Percentiles rank a stretch among this genome's conserved stretches.
Conservation (phyloP, 1,140 invertebrate genomes). For the Mycetomoellerius zeteki region DNA sequence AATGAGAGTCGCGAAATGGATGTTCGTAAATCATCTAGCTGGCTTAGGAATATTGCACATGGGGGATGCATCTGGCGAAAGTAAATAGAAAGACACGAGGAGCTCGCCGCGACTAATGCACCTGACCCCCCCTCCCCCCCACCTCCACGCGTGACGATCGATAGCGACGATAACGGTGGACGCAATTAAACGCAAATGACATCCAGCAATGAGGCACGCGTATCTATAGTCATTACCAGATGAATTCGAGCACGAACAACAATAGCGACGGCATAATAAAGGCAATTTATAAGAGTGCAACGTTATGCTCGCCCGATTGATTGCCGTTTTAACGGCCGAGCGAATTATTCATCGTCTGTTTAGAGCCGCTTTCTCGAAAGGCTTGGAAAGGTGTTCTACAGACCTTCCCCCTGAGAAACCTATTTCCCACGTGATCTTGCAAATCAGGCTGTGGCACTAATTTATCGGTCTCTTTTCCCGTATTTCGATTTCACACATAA, state of each 20-base stretch:
- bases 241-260: slow-evolving; percentile 66
- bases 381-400: background rate
- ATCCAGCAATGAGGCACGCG: slow-evolving; percentile 53
- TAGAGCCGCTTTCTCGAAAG: slow-evolving; percentile 27
- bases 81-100: slow-evolving; percentile 46
- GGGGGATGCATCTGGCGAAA: slow-evolving; percentile 23
- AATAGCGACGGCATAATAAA: slow-evolving; percentile 50
- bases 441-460: slow-evolving; percentile 1
- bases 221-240: slow-evolving; percentile 60
- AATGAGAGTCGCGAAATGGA: background rate
- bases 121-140: slow-evolving; percentile 53
- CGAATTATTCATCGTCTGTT: slow-evolving; percentile 56
- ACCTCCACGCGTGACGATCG: slow-evolving; percentile 61
- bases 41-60: slow-evolving; percentile 7
- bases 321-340: slow-evolving; percentile 41
- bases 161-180: slow-evolving; percentile 64
- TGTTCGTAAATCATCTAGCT: background rate
- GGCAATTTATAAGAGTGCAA: slow-evolving; percentile 67
- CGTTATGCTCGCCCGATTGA: slow-evolving; percentile 59
- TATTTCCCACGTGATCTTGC: background rate
- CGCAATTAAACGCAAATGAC: slow-evolving; percentile 74
- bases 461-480: slow-evolving; percentile 3
- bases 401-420: slow-evolving; percentile 10
- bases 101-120: slow-evolving; percentile 66
- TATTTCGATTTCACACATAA: background rate